Conservation (phyloP, 1,140 invertebrate species). For the Parapsyche elsis region DNA sequence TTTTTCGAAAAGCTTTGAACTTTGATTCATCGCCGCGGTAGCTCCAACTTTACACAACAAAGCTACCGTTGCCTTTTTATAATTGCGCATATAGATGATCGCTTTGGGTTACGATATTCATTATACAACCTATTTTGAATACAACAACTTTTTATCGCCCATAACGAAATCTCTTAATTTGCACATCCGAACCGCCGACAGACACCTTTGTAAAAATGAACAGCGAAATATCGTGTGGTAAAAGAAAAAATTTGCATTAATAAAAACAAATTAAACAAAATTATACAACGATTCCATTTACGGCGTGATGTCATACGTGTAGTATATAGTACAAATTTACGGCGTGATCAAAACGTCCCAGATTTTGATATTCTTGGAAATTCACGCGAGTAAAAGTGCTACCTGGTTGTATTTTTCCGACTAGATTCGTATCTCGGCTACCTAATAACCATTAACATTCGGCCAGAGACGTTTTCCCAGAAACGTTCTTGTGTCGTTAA, state of each 20-base stretch:
- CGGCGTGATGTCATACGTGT: conserved; percentile 25
- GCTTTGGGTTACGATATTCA: no score
- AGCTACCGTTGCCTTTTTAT: no score
- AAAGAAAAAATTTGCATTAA: not conserved
- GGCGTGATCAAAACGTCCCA: conserved; percentile 12
- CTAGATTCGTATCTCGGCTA: conserved; percentile 32
- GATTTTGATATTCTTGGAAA: conserved; percentile 26
- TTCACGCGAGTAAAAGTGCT: conserved; percentile 31
- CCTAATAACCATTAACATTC: conserved; percentile 43
- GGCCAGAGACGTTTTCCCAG: conserved; percentile 20
- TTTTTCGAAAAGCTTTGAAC: no score
- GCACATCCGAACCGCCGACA: not conserved
- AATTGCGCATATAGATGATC: no score
- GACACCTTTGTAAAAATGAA: not conserved
- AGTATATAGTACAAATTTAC: conserved; percentile 10
- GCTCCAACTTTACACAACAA: no score
- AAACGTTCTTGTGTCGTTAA: conserved; percentile 20
- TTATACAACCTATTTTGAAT: not conserved
- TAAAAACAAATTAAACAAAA: not conserved
- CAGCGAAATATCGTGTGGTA: not conserved
- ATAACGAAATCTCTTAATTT: conserved; percentile 28
- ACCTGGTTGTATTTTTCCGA: conserved; percentile 16
- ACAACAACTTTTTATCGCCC: conserved; percentile 9
- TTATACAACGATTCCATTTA: conserved; percentile 17
- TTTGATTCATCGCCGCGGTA: no score